Conservation (phyloP, 2,888 invertebrate species). For the Scaptomyza polygonia region DNA sequence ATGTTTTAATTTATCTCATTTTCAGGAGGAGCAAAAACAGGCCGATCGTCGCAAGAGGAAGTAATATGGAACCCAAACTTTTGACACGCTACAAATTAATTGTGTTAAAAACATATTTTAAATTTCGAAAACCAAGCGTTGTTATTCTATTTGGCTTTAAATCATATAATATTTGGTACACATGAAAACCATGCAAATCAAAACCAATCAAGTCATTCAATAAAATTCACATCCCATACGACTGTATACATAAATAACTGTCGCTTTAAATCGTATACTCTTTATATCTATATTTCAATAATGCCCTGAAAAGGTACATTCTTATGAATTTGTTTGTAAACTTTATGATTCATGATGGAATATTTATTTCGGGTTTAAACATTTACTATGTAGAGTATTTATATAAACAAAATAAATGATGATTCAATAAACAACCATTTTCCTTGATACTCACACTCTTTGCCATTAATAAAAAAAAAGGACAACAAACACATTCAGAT, state of each 20-base stretch:
- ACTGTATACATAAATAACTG: neutral
- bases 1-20: slow-evolving; percentile 16
- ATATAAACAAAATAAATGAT: slow-evolving; percentile 17
- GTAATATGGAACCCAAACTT: slow-evolving; percentile 37
- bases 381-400: slow-evolving; percentile 28
- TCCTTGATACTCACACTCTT: slow-evolving; percentile 9
- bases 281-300: neutral
- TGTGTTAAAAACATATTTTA: slow-evolving; percentile 24
- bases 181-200: slow-evolving; percentile 40
- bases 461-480: slow-evolving; percentile 16
- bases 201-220: slow-evolving; percentile 18
- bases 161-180: slow-evolving; percentile 20
- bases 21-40: slow-evolving; percentile 81
- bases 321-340: slow-evolving; percentile 8
- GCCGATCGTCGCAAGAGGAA: slow-evolving; percentile 72
- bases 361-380: slow-evolving; percentile 22
- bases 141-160: slow-evolving; percentile 37
- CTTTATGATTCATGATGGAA: slow-evolving; percentile 13
- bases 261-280: slow-evolving; percentile 6
- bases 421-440: slow-evolving; percentile 38
- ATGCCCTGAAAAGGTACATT: neutral
- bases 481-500: slow-evolving; percentile 13
- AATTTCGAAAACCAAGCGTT: slow-evolving; percentile 32
- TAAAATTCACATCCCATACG: slow-evolving; percentile 34
- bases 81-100: slow-evolving; percentile 13